Percentiles rank a stretch among this genome's conserved stretches.
Evolutionary conservation across 2,113 vertebrate species (phyloP).

Genomic region (Cyanistes caeruleus): DNA sequence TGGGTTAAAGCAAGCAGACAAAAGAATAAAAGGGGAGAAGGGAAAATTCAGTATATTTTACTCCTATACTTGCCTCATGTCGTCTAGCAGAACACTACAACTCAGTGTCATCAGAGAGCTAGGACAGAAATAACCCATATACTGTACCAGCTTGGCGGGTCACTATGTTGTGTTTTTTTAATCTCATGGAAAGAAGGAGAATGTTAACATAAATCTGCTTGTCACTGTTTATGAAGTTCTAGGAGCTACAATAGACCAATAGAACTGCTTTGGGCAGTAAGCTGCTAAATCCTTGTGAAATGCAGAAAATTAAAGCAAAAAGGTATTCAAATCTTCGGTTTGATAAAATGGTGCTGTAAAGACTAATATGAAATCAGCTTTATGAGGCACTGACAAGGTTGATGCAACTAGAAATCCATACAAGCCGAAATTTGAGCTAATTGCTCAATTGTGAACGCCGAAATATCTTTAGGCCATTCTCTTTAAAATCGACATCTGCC

Average conservation of each 20-base stretch:
- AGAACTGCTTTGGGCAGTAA: neutral
- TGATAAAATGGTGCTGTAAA: neutral
- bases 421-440: neutral
- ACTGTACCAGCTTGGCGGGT: neutral
- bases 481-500: neutral
- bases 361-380: neutral
- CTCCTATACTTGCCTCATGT: neutral
- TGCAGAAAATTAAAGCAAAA: neutral
- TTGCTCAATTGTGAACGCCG: neutral
- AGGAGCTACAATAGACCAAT: neutral
- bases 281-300: neutral
- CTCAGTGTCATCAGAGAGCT: neutral
- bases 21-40: neutral
- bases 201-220: neutral
- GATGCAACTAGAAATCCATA: neutral
- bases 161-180: neutral
- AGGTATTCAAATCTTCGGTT: neutral
- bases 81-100: neutral
- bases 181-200: neutral
- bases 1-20: neutral
- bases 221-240: neutral
- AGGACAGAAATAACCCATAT: neutral
- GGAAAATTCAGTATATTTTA: neutral
- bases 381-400: neutral
- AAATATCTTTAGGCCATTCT: neutral